Percentiles rank a stretch among this genome's conserved stretches.
Conservation (phyloP, 2,888 invertebrate species). For the Gnatocerus cornutus region DNA sequence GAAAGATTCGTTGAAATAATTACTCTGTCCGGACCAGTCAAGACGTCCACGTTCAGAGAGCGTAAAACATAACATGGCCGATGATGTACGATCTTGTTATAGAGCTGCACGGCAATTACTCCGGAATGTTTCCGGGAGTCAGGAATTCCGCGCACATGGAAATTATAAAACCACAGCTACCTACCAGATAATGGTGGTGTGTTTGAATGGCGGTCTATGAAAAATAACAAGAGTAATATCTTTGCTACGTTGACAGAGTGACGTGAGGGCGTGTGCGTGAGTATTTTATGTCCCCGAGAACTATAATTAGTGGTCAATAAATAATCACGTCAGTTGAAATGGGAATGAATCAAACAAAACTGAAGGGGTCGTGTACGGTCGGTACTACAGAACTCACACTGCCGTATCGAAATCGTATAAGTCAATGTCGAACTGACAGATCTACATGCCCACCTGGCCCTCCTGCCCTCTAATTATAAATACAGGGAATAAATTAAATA, state of each 20-base stretch:
- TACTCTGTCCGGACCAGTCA: neutral
- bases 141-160: slow-evolving; percentile 32
- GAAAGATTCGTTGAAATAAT: neutral
- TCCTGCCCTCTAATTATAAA: slow-evolving; percentile 50
- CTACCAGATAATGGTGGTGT: slow-evolving; percentile 47
- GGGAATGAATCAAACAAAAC: slow-evolving; percentile 61
- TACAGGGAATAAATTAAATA: slow-evolving; percentile 42
- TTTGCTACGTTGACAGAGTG: slow-evolving; percentile 54
- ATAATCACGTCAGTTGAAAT: slow-evolving; percentile 61
- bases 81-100: slow-evolving; percentile 34
- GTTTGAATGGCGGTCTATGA: slow-evolving; percentile 26
- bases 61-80: slow-evolving; percentile 27
- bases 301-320: slow-evolving; percentile 65
- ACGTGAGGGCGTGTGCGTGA: slow-evolving; percentile 60
- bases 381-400: slow-evolving; percentile 45
- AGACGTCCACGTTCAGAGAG: slow-evolving; percentile 13
- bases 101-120: slow-evolving; percentile 31
- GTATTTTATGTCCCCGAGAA: slow-evolving; percentile 62
- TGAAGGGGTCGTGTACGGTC: slow-evolving; percentile 47
- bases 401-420: slow-evolving; percentile 50
- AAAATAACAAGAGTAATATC: slow-evolving; percentile 47
- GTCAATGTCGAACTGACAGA: slow-evolving; percentile 50
- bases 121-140: slow-evolving; percentile 44
- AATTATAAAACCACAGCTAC: slow-evolving; percentile 41
- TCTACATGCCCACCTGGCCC: slow-evolving; percentile 50